These are phyloP conservation scores for Poecilia latipinna DNA, from an alignment of 2,113 vertebrate genomes.

Conservation along the genomic window DNA sequence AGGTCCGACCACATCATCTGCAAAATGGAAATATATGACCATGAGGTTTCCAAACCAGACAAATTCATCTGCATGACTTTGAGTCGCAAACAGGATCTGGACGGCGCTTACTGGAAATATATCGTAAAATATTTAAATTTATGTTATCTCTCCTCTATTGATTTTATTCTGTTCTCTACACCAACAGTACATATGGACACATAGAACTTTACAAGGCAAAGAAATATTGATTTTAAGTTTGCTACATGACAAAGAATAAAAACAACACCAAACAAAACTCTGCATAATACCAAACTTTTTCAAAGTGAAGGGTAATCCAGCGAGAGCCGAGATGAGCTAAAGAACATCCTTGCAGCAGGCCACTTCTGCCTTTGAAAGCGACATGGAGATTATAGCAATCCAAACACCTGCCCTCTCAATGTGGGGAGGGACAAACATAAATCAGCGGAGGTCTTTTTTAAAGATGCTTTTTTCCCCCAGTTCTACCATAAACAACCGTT, in stretches of 20 bases:
- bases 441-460: slow-evolving; percentile 52
- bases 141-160: neutral
- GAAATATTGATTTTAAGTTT: neutral
- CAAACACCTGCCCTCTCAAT: slow-evolving; percentile 59
- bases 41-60: neutral
- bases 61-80: neutral
- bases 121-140: neutral
- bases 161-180: too few relatives aligned
- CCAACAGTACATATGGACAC: neutral
- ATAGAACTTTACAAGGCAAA: neutral
- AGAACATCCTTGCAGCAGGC: slow-evolving; percentile 11
- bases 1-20: neutral
- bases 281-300: slow-evolving; percentile 40
- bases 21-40: neutral
- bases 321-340: slow-evolving; percentile 32
- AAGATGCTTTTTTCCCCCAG: slow-evolving; percentile 46
- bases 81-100: neutral
- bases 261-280: slow-evolving; percentile 13
- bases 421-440: slow-evolving; percentile 45
- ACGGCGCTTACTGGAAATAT: neutral
- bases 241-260: neutral
- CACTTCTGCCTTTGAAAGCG: slow-evolving; percentile 45
- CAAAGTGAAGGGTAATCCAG: slow-evolving; percentile 42
- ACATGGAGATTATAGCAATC: slow-evolving; percentile 56
- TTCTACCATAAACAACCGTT: slow-evolving; percentile 46